Evolutionary conservation across 2,113 vertebrate genomes (phyloP), one percentile per base, ranked within the genome.

Genomic region (Malurus alboscapulatus): DNA sequence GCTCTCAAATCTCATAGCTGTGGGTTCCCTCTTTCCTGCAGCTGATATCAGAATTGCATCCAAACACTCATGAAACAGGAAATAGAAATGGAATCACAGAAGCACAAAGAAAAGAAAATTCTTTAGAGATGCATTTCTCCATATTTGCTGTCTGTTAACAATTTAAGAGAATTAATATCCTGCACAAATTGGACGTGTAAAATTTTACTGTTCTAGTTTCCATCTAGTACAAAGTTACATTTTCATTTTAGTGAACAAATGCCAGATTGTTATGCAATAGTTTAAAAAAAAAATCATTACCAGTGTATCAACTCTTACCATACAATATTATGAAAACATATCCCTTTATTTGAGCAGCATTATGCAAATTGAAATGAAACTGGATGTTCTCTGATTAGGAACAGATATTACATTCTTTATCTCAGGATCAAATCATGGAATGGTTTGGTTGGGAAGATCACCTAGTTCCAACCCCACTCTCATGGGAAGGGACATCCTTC

Each of bases 391-490:
- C 17, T 77, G 11, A 66, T 57, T 69, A 47, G 12, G 40, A 90
- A 57, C 17, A 55, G 5, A 6, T n/a, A 50, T 20, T 59, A 24
- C 14, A 17, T 53, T 55, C 7, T 75, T 57, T 34, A 40, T 66
- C 12, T 32, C 10, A 29, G 34, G 32, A 59, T 26, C 55, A 32
- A 74, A 44, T 40, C 9, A 50, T 24, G 34, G 15, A 73, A 78
- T 32, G 6, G 2, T 69, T 84, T 84, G 17, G 6, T 40, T 59
- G 24, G 13, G 40, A 61, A 48, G 18, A 51, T 30, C 10, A 57
- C 7, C 6, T 67, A 20, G 1, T 48, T 26, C 29, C 22, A 48
- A 2, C 7, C 1, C 8, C 14, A 14, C 10, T 40, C 6, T 11
- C 17, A 15, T 47, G 15, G 12, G 22, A 36, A 57, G 12, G 10